Percentiles rank a stretch among this genome's conserved stretches.
These are phyloP conservation scores for Aspidoscelis tigris DNA, from an alignment of 2,113 vertebrate genomes.

Conservation along the genomic window DNA sequence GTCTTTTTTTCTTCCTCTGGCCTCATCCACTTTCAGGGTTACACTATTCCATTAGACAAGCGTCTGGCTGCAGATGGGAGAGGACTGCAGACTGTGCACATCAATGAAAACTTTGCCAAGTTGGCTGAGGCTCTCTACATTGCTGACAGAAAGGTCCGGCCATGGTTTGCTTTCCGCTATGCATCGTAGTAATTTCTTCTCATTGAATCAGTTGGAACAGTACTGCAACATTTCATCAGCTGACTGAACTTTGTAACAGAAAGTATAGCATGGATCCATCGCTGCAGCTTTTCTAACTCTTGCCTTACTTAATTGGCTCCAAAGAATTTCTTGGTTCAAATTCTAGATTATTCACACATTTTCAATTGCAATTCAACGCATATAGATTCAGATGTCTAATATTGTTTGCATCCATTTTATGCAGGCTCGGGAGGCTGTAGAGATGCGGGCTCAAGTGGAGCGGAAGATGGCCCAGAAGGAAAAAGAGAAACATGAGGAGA, in stretches of 20 bases:
- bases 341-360: not conserved
- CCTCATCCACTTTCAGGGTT: slow-evolving; percentile 81
- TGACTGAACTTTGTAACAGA: not conserved
- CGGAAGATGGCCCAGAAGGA: slow-evolving; percentile 99
- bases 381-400: not conserved
- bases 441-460: slow-evolving; percentile 98
- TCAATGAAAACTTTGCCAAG: slow-evolving; percentile 98
- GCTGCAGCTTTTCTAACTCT: not conserved
- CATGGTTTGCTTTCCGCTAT: slow-evolving; percentile 24
- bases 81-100: slow-evolving; percentile 96
- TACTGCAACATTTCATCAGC: not conserved
- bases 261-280: rapidly evolving
- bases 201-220: not conserved
- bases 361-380: slow-evolving; percentile 1
- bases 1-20: slow-evolving; percentile 10
- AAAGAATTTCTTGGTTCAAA: not conserved
- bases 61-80: slow-evolving; percentile 95
- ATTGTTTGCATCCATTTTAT: not conserved
- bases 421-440: slow-evolving; percentile 96
- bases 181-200: slow-evolving; percentile 17
- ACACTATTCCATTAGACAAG: slow-evolving; percentile 97
- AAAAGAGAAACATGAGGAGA: slow-evolving; percentile 98
- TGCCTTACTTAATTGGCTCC: not conserved
- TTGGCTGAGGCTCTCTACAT: slow-evolving; percentile 97
- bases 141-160: slow-evolving; percentile 93